These are phyloP conservation scores for Sebastiscus tertius DNA, from an alignment of 2,797 vertebrate species.

Conservation along the genomic window DNA sequence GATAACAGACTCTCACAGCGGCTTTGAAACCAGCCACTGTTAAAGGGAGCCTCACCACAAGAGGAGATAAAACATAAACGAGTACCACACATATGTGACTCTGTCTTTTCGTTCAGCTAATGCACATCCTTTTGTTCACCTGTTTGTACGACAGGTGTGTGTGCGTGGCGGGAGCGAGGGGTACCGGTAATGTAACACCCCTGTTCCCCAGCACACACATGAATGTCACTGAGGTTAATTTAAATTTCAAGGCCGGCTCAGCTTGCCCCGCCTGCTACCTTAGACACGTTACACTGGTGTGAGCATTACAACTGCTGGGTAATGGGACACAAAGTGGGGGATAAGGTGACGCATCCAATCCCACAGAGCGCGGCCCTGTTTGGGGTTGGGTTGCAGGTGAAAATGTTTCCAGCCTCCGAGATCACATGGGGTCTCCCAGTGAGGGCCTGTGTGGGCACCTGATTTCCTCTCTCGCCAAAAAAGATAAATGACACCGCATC, in stretches of 20 bases:
- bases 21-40: constrained; percentile 56
- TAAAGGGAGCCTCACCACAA: constrained; percentile 31
- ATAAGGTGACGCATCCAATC: constrained; percentile 83
- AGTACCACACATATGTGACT: constrained; percentile 12
- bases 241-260: constrained; percentile 81
- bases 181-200: constrained; percentile 76
- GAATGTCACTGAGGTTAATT: constrained; percentile 82
- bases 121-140: constrained; percentile 57
- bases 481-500: constrained; percentile 27
- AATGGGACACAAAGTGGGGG: constrained; percentile 81
- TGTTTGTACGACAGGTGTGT: constrained; percentile 70
- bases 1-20: constrained; percentile 36
- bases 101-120: constrained; percentile 48
- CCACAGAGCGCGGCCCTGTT: constrained; percentile 61
- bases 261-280: constrained; percentile 69
- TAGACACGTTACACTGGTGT: constrained; percentile 82
- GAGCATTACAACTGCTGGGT: constrained; percentile 82
- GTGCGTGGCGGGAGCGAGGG: constrained; percentile 54
- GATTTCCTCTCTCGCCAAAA: constrained; percentile 32
- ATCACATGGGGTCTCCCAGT: constrained; percentile 40
- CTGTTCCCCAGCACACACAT: constrained; percentile 73
- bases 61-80: constrained; percentile 47
- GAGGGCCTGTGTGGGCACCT: constrained; percentile 6
- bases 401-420: constrained; percentile 70
- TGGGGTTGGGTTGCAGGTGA: constrained; percentile 78